phyloP scores from a whole-genome alignment of 2,888 invertebrate genomes.

The Rhaphigaster nebulosa region DNA sequence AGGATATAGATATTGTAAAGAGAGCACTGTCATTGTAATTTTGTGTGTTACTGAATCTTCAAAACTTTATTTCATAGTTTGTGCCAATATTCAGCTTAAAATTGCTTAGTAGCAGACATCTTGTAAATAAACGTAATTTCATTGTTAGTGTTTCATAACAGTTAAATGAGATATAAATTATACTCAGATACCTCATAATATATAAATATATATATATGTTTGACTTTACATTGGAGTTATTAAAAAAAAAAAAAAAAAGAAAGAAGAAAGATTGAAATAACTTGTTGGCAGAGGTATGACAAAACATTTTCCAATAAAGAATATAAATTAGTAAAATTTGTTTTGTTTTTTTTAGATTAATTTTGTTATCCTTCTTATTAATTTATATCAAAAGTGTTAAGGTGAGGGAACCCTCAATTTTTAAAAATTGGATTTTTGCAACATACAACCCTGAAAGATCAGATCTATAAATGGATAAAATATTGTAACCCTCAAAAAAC shows the following conservation, averaged over 20 bases:
- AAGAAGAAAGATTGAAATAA: conserved; percentile 44
- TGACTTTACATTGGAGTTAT: conserved; percentile 59
- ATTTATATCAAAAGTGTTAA: no score
- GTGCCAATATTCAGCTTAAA: conserved; percentile 66
- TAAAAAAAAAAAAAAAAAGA: conserved; percentile 16
- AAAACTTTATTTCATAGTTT: conserved; percentile 64
- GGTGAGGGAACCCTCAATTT: no score
- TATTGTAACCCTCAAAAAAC: no score
- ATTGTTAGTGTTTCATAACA: conserved; percentile 62
- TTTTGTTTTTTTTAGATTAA: not conserved
- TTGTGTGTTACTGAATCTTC: conserved; percentile 62
- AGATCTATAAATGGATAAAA: no score
- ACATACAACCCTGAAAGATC: no score
- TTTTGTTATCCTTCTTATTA: not conserved
- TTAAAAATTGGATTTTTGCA: no score
- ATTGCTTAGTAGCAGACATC: conserved; percentile 65
- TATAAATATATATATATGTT: conserved; percentile 56
- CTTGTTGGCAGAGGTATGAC: conserved; percentile 62
- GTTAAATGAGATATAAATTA: conserved; percentile 57
- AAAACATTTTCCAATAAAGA: conserved; percentile 63
- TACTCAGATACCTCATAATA: conserved; percentile 58
- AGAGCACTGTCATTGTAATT: conserved; percentile 63
- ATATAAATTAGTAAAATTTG: conserved; percentile 50
- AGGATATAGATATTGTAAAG: conserved; percentile 59
- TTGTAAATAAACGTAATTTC: conserved; percentile 63